Percentiles rank a stretch among this genome's conserved stretches.
Evolutionary conservation across 2,888 invertebrate genomes (phyloP).

Genomic region (Synanthedon myopaeformis): DNA sequence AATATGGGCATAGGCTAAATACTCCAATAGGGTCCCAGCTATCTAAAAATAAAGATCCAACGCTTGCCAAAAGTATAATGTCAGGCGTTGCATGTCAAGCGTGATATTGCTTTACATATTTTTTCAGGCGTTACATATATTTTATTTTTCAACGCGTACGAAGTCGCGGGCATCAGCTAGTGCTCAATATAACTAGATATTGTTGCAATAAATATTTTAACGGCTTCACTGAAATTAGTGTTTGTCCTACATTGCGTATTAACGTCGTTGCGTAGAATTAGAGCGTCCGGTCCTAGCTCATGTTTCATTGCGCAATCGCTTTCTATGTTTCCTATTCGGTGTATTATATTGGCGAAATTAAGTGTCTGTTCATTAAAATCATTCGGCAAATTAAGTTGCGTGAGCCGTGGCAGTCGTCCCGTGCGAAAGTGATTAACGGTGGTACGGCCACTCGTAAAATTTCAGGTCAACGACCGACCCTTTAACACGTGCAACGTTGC

Average conservation of each 20-base stretch:
- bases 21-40: no score
- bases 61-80: no score
- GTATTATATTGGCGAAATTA: background rate
- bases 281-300: background rate
- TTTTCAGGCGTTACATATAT: no score
- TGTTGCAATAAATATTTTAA: no score
- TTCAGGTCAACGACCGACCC: conserved; percentile 54
- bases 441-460: conserved; percentile 21
- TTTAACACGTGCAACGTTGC: conserved; percentile 31
- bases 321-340: background rate
- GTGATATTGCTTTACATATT: no score
- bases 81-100: no score
- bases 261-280: background rate
- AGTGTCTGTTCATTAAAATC: background rate
- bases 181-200: no score
- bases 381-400: conserved; percentile 16
- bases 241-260: background rate
- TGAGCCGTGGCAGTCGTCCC: conserved; percentile 23
- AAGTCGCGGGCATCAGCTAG: no score
- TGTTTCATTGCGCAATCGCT: background rate
- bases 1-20: no score
- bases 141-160: no score
- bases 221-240: background rate
- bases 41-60: no score
- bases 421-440: conserved; percentile 55